Base-by-base conservation (phyloP, 2,888 invertebrate genomes). In the Leptinotarsa haldemani region DNA sequence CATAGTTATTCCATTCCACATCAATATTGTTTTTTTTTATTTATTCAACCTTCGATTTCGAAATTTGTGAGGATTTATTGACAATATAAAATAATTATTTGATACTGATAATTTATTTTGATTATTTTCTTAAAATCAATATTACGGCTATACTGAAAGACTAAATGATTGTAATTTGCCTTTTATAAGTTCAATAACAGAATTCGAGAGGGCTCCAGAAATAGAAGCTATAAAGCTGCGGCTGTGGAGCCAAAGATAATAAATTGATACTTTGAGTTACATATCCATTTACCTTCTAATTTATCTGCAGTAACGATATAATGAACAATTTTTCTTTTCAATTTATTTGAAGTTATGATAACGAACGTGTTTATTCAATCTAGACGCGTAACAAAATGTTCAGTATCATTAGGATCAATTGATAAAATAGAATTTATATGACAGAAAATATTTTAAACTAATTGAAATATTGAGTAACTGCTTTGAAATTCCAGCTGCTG, bases 151-250 rank as follows among this genome's bases (percentile, higher is more conserved):
- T 25, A 25, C 4, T 58, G 58, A 58, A 25, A 58, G 1, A 15
- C 58, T n/a, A 25, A 58, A 25, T 58, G 58, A 25, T 22, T 58
- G 16, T 58, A 58, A 58, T 58, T 58, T 25, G 12, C 22, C 15
- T 58, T 58, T 58, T 58, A 58, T 58, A 58, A 58, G 58, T 58
- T 25, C 58, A 25, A 25, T 25, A 58, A 58, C 58, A 58, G 13
- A 53, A 67, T 40, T 67, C 53, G 40, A 53, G 53, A 53, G 53
- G 40, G 67, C 30, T 67, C 67, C 67, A 50, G 67, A 67, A 67
- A 53, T 67, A 67, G 67, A 67, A 67, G n/a, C 67, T 18, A 67
- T 67, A 53, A 67, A 67, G 12, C 0, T 5, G 25, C 25, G 58
- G 3, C 13, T 58, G 22, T 58, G 2, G 22, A 58, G 58, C 58